Base-by-base conservation (phyloP, 2,888 invertebrate species). In the Epinotia bilunana region DNA sequence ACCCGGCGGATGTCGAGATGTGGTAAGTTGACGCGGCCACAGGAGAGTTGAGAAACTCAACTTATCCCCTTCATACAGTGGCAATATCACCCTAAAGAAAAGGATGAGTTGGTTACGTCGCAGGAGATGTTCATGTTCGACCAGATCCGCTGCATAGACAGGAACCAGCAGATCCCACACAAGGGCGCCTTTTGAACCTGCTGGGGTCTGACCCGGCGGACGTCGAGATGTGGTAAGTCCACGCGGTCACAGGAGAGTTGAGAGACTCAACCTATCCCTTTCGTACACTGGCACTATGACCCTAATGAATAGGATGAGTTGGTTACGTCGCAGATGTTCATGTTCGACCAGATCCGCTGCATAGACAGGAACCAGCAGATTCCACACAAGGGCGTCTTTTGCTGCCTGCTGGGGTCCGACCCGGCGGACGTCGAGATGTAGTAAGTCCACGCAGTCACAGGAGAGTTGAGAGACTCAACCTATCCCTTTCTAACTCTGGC, bases 131-230 rank as follows among this genome's bases (percentile, higher is more conserved):
- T 97, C 86, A 98, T 99, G 77, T 95, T 99, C 81, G 99, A 99
- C 94, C 98, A 99, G 95, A 99, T 99, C 86, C 95, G 99, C 83
- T 97, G 97, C 81, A 98, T 99, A 86, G 98, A 99, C 86, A 96
- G 99, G 84, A 98, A 99, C 91, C 98, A 98, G 90, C 99, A 99
- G 95, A 99, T 99, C 86, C 99, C 99, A 61, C 99, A 99, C 88
- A 99, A 99, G 95, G 99, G 99, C 78, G 98, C 99, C 67, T 98
- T 99, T 90, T 99, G 99, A n/a, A 99, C 95, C 95, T 99, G 80
- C 97, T 99, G 70, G 99, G 99, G 99, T 99, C 99, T 4, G 99
- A 99, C 93, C 99, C 99, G 49, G 99, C 99, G 86, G 99, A 99
- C 86, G 97, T 99, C 73, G 97, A 98, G 78, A 96, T 96, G 82